phyloP scores from a whole-genome alignment of 2,888 invertebrate genomes.

The Trissolcus brochymenae region DNA sequence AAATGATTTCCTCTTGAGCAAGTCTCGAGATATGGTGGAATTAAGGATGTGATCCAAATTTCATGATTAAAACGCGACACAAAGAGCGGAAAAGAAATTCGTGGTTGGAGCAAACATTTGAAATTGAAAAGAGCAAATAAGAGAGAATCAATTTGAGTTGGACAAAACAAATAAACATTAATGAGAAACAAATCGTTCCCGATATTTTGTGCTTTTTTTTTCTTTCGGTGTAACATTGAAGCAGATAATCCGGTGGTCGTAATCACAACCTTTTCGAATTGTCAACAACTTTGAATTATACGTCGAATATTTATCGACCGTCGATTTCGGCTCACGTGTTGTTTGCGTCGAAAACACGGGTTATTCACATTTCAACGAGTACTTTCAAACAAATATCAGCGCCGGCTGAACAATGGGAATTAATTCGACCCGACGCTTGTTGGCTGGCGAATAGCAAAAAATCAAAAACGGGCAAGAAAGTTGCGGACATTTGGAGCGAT shows the following conservation, averaged over 20 bases:
- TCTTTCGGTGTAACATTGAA: conserved; percentile 1
- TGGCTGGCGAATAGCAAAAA: not conserved
- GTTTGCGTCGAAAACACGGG: conserved; percentile 1
- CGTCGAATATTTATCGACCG: conserved; percentile 26
- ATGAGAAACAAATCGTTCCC: conserved; percentile 27
- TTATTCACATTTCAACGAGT: not conserved
- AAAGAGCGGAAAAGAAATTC: too few species aligned
- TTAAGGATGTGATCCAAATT: too few species aligned
- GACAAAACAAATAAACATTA: conserved; percentile 21
- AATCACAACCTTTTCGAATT: conserved; percentile 40
- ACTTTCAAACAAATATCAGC: conserved; percentile 15
- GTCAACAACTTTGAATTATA: conserved; percentile 31
- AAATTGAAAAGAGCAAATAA: not conserved
- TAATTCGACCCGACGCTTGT: conserved; percentile 17
- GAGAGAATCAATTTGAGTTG: not conserved
- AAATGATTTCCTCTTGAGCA: not conserved
- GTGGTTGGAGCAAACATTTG: not conserved
- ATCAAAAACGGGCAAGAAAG: not conserved
- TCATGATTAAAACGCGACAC: not conserved
- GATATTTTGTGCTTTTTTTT: conserved; percentile 31
- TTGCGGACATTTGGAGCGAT: not conserved
- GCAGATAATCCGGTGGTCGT: conserved; percentile 27
- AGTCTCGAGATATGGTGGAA: too few species aligned
- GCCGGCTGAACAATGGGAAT: conserved; percentile 22
- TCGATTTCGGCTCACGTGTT: conserved; percentile 21